Conservation (phyloP, 2,113 vertebrate species). For the Tachysurus vachellii region DNA sequence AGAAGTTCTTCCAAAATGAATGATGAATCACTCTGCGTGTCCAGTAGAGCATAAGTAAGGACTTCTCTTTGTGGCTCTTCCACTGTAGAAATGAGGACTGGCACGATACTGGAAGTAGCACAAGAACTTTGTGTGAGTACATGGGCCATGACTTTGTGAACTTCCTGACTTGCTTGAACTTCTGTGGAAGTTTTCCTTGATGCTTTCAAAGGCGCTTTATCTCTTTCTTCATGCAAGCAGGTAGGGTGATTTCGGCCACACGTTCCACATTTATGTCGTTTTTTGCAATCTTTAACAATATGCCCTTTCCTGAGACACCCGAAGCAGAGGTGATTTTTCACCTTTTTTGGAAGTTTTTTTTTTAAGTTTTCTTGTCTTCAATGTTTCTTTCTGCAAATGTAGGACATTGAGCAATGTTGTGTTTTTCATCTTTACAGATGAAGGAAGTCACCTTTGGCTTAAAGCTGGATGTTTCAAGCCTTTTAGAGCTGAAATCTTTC, state of each 20-base stretch:
- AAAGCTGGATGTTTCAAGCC: too few relatives aligned
- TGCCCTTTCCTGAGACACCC: background rate
- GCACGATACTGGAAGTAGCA: constrained; percentile 37
- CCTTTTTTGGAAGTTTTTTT: too few relatives aligned
- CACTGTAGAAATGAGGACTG: too few relatives aligned
- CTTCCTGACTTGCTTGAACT: background rate
- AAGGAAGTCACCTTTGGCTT: too few relatives aligned
- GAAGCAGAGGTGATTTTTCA: background rate
- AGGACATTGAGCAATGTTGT: background rate
- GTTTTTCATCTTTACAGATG: background rate
- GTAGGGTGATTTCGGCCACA: constrained; percentile 5
- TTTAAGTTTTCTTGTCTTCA: background rate
- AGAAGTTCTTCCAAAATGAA: constrained; percentile 40
- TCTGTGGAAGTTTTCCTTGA: too few relatives aligned
- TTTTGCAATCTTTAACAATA: background rate
- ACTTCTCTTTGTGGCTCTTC: constrained; percentile 25
- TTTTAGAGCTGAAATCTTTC: too few relatives aligned
- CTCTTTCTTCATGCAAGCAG: too few relatives aligned
- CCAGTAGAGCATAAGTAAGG: background rate
- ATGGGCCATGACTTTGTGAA: constrained; percentile 9
- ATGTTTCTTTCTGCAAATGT: background rate
- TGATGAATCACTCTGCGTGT: constrained; percentile 44
- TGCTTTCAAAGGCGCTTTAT: background rate
- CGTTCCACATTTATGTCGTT: background rate
- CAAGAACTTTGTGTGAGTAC: constrained; percentile 5